These are phyloP conservation scores for Trichoplax adhaerens DNA, from an alignment of 37 sponge, comb jelly and placozoan species.

Conservation along the genomic window DNA sequence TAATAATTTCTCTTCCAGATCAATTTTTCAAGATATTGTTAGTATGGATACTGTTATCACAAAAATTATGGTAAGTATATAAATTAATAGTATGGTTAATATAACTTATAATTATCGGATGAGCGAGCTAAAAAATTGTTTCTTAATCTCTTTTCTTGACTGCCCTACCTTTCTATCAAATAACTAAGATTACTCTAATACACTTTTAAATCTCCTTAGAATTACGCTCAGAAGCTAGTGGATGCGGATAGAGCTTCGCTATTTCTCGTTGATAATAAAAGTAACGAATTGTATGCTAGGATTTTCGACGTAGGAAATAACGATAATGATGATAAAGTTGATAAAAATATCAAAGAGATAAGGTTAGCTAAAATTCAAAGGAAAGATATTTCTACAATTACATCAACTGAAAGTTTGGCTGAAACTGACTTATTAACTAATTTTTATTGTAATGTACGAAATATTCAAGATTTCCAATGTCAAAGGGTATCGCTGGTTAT, in stretches of 20 bases:
- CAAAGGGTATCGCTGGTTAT: conserved; percentile 24
- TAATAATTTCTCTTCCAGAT: no score
- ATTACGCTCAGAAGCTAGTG: conserved; percentile 8
- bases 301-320: conserved; percentile 3
- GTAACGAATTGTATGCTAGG: conserved; percentile 27
- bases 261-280: conserved; percentile 20
- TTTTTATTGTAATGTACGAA: conserved; percentile 1
- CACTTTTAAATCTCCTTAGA: background rate
- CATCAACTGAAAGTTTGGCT: background rate
- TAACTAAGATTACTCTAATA: no score
- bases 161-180: no score
- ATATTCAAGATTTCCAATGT: conserved; percentile 16
- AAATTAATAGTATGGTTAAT: no score
- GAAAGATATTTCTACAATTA: background rate
- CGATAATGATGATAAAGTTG: conserved; percentile 11
- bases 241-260: conserved; percentile 23
- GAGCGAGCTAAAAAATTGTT: no score
- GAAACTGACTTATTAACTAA: background rate
- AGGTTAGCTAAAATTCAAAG: background rate
- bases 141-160: no score
- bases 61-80: no score
- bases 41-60: no score
- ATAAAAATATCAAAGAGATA: background rate
- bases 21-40: no score
- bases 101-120: no score